Percentiles rank a stretch among this genome's conserved stretches.
Conservation (phyloP, 2,797 vertebrate species). For the Lates japonicus region DNA sequence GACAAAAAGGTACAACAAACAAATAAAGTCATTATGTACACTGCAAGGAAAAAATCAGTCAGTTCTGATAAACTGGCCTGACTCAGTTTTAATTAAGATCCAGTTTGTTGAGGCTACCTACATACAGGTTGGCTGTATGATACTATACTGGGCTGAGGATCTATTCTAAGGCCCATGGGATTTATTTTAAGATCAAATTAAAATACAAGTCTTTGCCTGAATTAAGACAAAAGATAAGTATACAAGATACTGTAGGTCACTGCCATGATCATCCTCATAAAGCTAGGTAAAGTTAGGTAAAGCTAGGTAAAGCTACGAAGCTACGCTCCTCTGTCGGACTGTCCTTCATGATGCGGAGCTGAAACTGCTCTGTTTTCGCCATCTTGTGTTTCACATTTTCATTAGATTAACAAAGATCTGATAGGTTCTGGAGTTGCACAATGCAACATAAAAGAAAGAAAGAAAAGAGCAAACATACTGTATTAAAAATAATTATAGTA, state of each 20-base stretch:
- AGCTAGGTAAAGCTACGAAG: too few relatives aligned
- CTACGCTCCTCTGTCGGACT: constrained; percentile 11
- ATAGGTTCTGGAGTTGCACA: constrained; percentile 48
- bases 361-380: background rate
- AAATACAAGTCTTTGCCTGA: constrained; percentile 64
- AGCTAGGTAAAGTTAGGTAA: too few relatives aligned
- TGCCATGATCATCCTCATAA: constrained; percentile 21
- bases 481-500: constrained; percentile 63
- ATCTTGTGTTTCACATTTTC: constrained; percentile 61
- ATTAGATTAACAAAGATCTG: constrained; percentile 31
- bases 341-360: constrained; percentile 22
- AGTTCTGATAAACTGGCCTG: constrained; percentile 48
- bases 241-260: constrained; percentile 33
- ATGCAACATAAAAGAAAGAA: constrained; percentile 65
- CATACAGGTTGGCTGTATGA: constrained; percentile 65
- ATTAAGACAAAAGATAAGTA: constrained; percentile 71
- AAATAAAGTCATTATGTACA: constrained; percentile 68
- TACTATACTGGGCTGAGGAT: constrained; percentile 59
- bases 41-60: constrained; percentile 61
- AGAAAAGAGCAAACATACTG: constrained; percentile 42
- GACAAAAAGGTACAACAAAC: constrained; percentile 51
- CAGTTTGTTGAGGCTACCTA: constrained; percentile 67
- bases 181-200: constrained; percentile 59
- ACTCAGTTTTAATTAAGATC: constrained; percentile 62
- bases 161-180: constrained; percentile 66